These are phyloP conservation scores for Zophobas atratus DNA, from an alignment of 1,140 invertebrate genomes.

Conservation along the genomic window DNA sequence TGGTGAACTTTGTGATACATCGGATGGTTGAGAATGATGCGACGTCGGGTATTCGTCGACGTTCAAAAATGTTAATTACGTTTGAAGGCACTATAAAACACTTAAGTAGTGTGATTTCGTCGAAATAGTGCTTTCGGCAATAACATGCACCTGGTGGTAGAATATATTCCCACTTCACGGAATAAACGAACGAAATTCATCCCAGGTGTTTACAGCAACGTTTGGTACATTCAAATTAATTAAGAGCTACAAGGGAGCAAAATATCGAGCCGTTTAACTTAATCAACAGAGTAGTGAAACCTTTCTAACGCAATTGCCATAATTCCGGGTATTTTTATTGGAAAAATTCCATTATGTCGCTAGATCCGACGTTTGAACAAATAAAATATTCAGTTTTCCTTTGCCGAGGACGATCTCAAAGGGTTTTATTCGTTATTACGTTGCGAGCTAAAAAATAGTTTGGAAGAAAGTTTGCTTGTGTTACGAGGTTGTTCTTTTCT, in stretches of 20 bases:
- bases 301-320: constrained; percentile 23
- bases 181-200: constrained; percentile 55
- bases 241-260: constrained; percentile 44
- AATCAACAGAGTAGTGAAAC: constrained; percentile 30
- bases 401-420: constrained; percentile 16
- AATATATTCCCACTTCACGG: constrained; percentile 46
- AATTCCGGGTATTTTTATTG: constrained; percentile 22
- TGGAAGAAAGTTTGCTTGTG: constrained; percentile 7
- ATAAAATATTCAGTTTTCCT: constrained; percentile 32
- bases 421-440: constrained; percentile 28
- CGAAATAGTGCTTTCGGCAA: constrained; percentile 25
- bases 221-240: constrained; percentile 54
- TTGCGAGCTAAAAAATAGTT: constrained; percentile 24
- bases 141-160: constrained; percentile 33
- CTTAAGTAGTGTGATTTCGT: not conserved
- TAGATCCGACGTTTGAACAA: not conserved
- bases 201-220: constrained; percentile 52
- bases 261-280: constrained; percentile 42
- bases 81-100: too few relatives aligned
- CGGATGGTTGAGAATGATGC: not conserved
- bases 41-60: too few relatives aligned
- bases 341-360: constrained; percentile 14
- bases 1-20: constrained; percentile 10
- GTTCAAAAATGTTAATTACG: too few relatives aligned
- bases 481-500: constrained; percentile 7